Percentiles rank a stretch among this genome's conserved stretches.
phyloP scores from a whole-genome alignment of 2,113 vertebrate genomes.

The Salvelinus fontinalis region DNA sequence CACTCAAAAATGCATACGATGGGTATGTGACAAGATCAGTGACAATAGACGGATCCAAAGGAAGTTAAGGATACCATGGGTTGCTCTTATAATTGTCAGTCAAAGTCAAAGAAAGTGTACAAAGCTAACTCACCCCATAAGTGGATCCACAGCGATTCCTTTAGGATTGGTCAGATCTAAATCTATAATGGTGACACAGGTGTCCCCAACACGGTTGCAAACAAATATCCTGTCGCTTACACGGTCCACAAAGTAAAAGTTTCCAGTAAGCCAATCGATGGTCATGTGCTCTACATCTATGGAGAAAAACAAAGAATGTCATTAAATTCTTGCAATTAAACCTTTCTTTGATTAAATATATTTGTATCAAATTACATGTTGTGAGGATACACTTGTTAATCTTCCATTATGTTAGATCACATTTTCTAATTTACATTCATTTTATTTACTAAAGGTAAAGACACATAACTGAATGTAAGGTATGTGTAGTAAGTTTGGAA shows the following conservation, averaged over 20 bases:
- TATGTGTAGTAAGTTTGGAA: no score
- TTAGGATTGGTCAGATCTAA: conserved; percentile 90
- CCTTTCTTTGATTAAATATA: no score
- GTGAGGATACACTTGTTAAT: no score
- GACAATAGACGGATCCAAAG: no score
- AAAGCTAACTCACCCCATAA: conserved; percentile 85
- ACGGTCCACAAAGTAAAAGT: conserved; percentile 92
- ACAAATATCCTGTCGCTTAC: conserved; percentile 87
- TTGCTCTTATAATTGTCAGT: not conserved
- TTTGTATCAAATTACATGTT: not conserved
- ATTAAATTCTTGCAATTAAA: not conserved
- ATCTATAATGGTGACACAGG: conserved; percentile 89
- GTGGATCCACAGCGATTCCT: conserved; percentile 90
- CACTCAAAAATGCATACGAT: no score
- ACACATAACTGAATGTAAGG: no score
- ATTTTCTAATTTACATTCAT: no score
- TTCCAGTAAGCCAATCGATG: conserved; percentile 93
- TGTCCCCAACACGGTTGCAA: conserved; percentile 80
- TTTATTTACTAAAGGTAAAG: no score
- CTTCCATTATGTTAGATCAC: no score
- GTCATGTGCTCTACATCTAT: conserved; percentile 92
- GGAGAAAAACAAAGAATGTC: conserved; percentile 14
- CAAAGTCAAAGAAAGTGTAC: not conserved
- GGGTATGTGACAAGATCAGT: no score
- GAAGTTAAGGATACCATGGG: no score